Percentiles rank a stretch among this genome's conserved stretches.
These are phyloP conservation scores for Notodonta dromedarius DNA, from an alignment of 2,888 invertebrate genomes.

Conservation along the genomic window DNA sequence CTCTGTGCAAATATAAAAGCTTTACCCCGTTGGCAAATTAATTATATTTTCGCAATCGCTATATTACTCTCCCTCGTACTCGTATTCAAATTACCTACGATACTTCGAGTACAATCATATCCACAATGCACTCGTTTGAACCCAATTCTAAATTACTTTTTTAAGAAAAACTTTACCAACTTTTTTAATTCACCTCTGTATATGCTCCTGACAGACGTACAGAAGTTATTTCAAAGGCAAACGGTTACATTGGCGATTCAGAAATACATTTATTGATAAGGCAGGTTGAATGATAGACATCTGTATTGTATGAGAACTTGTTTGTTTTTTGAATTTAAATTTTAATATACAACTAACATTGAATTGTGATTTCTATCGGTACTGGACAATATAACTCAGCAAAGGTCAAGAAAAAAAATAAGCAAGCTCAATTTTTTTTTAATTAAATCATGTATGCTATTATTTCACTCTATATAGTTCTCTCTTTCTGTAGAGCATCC, in stretches of 20 bases:
- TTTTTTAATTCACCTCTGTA: conserved; percentile 31
- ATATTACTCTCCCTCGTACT: too few relatives aligned
- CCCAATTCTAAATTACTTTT: conserved; percentile 25
- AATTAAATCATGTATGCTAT: too few relatives aligned
- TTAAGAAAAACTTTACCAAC: conserved; percentile 26
- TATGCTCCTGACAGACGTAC: conserved; percentile 15
- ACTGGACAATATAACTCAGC: not conserved
- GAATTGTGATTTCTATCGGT: not conserved
- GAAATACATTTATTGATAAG: not conserved
- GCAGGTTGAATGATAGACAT: not conserved
- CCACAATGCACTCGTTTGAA: conserved; percentile 32
- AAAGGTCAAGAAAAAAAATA: not conserved
- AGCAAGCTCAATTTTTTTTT: too few relatives aligned
- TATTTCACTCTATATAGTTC: too few relatives aligned
- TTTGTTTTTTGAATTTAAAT: too few relatives aligned
- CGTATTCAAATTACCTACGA: too few relatives aligned
- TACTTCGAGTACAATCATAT: conserved; percentile 17
- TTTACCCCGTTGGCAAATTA: too few relatives aligned
- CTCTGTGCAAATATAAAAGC: too few relatives aligned
- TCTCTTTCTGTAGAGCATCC: too few relatives aligned
- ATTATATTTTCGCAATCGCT: too few relatives aligned
- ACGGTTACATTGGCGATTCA: conserved; percentile 19
- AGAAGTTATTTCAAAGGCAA: conserved; percentile 31
- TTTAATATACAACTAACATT: too few relatives aligned
- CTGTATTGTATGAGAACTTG: not conserved